phyloP scores from a whole-genome alignment of 1,140 invertebrate species.

The Phortica variegata region DNA sequence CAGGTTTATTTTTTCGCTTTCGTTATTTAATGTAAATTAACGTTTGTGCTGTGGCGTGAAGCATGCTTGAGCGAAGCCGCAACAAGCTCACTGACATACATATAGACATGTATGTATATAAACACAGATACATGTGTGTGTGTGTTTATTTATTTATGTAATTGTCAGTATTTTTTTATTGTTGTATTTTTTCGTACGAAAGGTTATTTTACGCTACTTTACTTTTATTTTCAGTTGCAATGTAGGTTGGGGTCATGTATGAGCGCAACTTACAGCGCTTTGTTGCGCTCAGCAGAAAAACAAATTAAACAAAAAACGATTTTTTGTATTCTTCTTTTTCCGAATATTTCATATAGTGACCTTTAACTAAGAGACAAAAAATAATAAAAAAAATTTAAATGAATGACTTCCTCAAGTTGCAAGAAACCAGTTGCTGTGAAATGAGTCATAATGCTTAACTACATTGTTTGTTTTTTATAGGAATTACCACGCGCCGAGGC shows the following conservation, averaged over 20 bases:
- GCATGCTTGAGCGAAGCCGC: constrained; percentile 25
- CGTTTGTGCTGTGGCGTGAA: constrained; percentile 28
- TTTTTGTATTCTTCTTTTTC: constrained; percentile 4
- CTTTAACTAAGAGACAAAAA: not conserved
- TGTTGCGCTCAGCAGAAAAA: constrained; percentile 12
- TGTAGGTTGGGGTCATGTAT: constrained; percentile 44
- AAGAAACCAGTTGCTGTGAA: no score
- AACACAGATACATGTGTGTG: constrained; percentile 1
- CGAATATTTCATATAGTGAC: not conserved
- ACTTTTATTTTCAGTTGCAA: constrained; percentile 44
- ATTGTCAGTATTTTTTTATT: constrained; percentile 5
- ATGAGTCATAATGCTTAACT: no score
- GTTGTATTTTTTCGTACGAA: constrained; percentile 8
- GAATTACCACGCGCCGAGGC: constrained; percentile 54
- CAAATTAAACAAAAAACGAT: constrained; percentile 7
- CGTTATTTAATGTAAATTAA: constrained; percentile 6
- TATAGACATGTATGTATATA: constrained; percentile 8
- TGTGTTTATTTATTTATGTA: constrained; percentile 38
- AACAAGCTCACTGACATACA: constrained; percentile 9
- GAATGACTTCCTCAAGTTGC: not conserved
- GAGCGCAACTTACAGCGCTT: constrained; percentile 13
- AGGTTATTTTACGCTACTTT: constrained; percentile 42
- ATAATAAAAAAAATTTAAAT: not conserved
- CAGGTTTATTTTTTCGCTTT: constrained; percentile 3
- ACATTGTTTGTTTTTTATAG: constrained; percentile 22